Evolutionary conservation across 2,888 invertebrate species (phyloP).

Genomic region (Zygothrica quintamaculata): DNA sequence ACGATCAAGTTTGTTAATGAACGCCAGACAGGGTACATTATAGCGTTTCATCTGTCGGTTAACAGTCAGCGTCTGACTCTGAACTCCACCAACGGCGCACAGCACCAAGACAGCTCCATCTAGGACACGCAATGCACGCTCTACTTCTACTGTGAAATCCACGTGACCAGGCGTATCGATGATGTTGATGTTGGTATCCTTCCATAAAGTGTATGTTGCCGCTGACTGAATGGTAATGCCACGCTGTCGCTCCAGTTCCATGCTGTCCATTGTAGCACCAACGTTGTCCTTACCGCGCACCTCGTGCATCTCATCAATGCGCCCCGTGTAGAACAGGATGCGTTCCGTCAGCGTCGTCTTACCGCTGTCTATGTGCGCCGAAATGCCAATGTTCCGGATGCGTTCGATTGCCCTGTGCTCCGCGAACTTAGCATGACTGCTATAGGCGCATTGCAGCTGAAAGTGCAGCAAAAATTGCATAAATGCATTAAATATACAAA

Average conservation of each 20-base stretch:
- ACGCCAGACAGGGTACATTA: slow-evolving; percentile 52
- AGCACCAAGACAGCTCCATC: slow-evolving; percentile 87
- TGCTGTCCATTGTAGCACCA: slow-evolving; percentile 99
- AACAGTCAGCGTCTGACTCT: slow-evolving; percentile 50
- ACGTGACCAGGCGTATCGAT: slow-evolving; percentile 86
- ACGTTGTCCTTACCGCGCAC: slow-evolving; percentile 96
- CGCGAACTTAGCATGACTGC: slow-evolving; percentile 88
- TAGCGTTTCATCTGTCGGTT: slow-evolving; percentile 57
- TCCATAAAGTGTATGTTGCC: slow-evolving; percentile 99
- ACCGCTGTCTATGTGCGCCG: slow-evolving; percentile 99
- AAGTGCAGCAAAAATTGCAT: slow-evolving; percentile 23
- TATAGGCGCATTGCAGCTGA: slow-evolving; percentile 76
- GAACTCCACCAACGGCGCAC: slow-evolving; percentile 53
- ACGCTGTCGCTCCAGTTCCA: slow-evolving; percentile 98
- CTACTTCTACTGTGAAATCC: slow-evolving; percentile 67
- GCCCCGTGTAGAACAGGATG: slow-evolving; percentile 98
- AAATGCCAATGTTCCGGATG: slow-evolving; percentile 98
- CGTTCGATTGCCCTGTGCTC: slow-evolving; percentile 91
- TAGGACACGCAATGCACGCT: slow-evolving; percentile 64
- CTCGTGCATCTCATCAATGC: slow-evolving; percentile 99
- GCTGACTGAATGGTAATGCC: slow-evolving; percentile 99
- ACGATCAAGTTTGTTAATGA: slow-evolving; percentile 63
- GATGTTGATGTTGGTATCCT: slow-evolving; percentile 98
- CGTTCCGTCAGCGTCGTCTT: slow-evolving; percentile 99
- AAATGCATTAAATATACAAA: slow-evolving; percentile 30